Evolutionary conservation across 2,888 invertebrate genomes (phyloP).

Genomic region (Hirtodrosophila duncani): DNA sequence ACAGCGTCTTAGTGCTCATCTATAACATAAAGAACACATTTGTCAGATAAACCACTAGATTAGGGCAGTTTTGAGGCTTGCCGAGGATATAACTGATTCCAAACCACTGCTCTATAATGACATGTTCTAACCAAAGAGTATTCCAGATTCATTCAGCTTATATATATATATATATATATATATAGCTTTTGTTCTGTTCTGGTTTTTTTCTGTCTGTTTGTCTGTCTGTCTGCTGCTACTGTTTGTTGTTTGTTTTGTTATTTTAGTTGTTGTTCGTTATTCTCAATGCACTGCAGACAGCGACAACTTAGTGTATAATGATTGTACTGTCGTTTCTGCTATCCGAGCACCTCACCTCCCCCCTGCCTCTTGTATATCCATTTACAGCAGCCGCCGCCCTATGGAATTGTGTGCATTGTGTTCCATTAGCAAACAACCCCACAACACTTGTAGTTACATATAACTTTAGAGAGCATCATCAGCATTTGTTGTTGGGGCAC

Average conservation of each 20-base stretch:
- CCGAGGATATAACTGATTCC: too few relatives aligned
- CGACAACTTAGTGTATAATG: slow-evolving; percentile 39
- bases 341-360: too few relatives aligned
- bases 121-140: too few relatives aligned
- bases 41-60: too few relatives aligned
- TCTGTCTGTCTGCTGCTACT: slow-evolving; percentile 49
- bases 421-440: slow-evolving; percentile 70
- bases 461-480: too few relatives aligned
- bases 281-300: slow-evolving; percentile 32
- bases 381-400: slow-evolving; percentile 24
- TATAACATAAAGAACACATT: too few relatives aligned
- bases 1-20: too few relatives aligned
- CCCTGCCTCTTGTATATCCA: slow-evolving; percentile 25
- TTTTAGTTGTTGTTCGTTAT: slow-evolving; percentile 47
- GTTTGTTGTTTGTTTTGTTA: slow-evolving; percentile 28
- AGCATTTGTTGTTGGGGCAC: slow-evolving; percentile 20
- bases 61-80: too few relatives aligned
- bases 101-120: too few relatives aligned
- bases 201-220: slow-evolving; percentile 50
- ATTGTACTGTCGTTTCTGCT: too few relatives aligned
- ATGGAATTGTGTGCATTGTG: slow-evolving; percentile 66
- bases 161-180: background rate
- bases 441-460: slow-evolving; percentile 33
- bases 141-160: too few relatives aligned
- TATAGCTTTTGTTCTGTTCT: background rate